These are phyloP conservation scores for Aphaenogaster floridana DNA, from an alignment of 1,140 invertebrate species.

Conservation along the genomic window DNA sequence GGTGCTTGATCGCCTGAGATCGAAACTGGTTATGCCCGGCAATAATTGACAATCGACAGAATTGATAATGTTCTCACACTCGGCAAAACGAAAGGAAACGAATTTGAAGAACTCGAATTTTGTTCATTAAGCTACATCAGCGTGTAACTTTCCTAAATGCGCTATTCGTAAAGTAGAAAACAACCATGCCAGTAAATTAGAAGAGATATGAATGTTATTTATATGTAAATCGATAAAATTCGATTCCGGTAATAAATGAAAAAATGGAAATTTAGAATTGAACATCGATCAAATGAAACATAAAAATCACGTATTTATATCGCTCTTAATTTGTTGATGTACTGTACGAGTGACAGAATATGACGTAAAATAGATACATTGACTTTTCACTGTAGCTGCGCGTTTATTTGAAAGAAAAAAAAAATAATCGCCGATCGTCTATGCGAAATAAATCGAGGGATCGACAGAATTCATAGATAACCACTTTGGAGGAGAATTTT, in stretches of 20 bases:
- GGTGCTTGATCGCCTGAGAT: neutral
- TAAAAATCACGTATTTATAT: neutral
- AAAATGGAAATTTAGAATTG: neutral
- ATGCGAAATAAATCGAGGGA: constrained; percentile 40
- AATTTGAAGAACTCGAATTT: neutral
- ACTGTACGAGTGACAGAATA: neutral
- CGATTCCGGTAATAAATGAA: neutral
- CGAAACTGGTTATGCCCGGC: neutral
- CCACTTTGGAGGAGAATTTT: neutral
- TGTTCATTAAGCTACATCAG: neutral
- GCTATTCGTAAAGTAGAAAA: neutral
- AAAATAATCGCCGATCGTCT: constrained; percentile 9
- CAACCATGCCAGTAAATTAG: constrained; percentile 1
- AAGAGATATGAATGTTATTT: neutral
- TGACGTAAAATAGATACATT: constrained; percentile 1
- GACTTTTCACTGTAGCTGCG: constrained; percentile 9
- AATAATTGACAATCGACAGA: neutral
- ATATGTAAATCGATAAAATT: neutral
- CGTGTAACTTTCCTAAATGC: neutral
- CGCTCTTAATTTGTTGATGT: neutral
- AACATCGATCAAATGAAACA: neutral
- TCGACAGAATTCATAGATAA: constrained; percentile 45
- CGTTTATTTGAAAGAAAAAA: constrained; percentile 18
- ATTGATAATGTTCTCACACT: neutral
- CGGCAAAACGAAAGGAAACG: neutral